Evolutionary conservation across 1,140 invertebrate species (phyloP), one percentile per base, ranked within the genome.

Genomic region (Drosophila eugracilis): DNA sequence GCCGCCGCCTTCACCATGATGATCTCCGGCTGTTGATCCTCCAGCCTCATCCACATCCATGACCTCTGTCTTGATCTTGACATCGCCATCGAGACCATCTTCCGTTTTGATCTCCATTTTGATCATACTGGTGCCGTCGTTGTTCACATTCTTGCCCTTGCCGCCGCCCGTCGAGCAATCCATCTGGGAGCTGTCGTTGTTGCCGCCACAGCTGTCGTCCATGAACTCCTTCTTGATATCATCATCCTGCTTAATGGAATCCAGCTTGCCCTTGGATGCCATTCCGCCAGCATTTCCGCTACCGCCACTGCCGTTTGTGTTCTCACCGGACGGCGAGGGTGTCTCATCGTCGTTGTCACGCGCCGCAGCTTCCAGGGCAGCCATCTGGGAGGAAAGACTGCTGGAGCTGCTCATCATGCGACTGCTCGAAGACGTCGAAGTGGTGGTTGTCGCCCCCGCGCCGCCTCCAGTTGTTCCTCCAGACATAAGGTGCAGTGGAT

Each of bases 371-470:
- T 94, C 94, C 30, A 95, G 93, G 0, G 95, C 95, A 9, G 95
- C 94, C 93, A 95, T 95, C 85, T 95, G 95, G 14, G 94, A 95
- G 36, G 94, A 95, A 90, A 94, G 93, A 28, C 92, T 91, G 42
- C 71, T 89, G 22, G 78, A 73, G 30, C 76, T 90, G 36, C 77
- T 83, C 34, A 88, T 86, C 57, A 89, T 76, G 17, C 78, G 83
- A 14, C 70, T 49, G 12, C 44, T 57, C 53, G 37, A 67, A 0
- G 58, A 54, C 5, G 49, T 52, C 1, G 76, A 55, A 32, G 71
- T 75, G 52, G 76, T 66, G n/a, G 72, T 59, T 12, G 24, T 52
- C 9, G 60, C 60, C 2, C 53, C 58, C 22, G 49, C 36, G 9
- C 30, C 62, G 14, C 47, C 15, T 10, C 26, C 62, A 26, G 48